A percentile compares a stretch with the other conserved stretches of the same genome.
phyloP scores from a whole-genome alignment of 2,888 invertebrate species.

The Drosophila algonquin region DNA sequence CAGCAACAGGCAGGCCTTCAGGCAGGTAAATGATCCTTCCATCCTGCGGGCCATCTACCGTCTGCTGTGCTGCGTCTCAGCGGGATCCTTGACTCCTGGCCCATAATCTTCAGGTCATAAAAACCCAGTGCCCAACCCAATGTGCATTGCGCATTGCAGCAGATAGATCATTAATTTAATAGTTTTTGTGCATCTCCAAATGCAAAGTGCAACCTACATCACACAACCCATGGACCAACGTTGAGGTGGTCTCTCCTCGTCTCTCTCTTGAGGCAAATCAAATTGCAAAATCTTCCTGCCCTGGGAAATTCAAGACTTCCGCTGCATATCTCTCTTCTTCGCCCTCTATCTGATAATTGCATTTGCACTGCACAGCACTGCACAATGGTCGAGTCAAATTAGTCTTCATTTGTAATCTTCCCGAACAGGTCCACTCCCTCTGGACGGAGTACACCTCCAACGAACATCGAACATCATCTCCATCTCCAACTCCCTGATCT shows the following conservation, averaged over 20 bases:
- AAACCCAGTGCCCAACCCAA: constrained; percentile 40
- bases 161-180: constrained; percentile 77
- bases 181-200: constrained; percentile 49
- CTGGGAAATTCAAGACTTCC: constrained; percentile 45
- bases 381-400: constrained; percentile 68
- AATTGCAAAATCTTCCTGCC: constrained; percentile 62
- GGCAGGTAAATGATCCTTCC: constrained; percentile 55
- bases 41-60: background rate
- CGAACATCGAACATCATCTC: background rate
- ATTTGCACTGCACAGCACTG: constrained; percentile 44
- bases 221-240: constrained; percentile 12
- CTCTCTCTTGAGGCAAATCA: constrained; percentile 32
- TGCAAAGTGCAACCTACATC: constrained; percentile 66
- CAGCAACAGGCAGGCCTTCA: background rate
- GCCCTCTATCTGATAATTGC: constrained; percentile 81
- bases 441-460: background rate
- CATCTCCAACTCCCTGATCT: constrained; percentile 4
- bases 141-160: constrained; percentile 39
- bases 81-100: constrained; percentile 61
- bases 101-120: constrained; percentile 76
- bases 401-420: constrained; percentile 71
- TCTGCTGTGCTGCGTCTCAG: constrained; percentile 43
- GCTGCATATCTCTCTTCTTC: background rate
- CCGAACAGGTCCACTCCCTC: constrained; percentile 33
- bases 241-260: constrained; percentile 60